phyloP scores from a whole-genome alignment of 2,113 vertebrate species.

The Alethe diademata region DNA sequence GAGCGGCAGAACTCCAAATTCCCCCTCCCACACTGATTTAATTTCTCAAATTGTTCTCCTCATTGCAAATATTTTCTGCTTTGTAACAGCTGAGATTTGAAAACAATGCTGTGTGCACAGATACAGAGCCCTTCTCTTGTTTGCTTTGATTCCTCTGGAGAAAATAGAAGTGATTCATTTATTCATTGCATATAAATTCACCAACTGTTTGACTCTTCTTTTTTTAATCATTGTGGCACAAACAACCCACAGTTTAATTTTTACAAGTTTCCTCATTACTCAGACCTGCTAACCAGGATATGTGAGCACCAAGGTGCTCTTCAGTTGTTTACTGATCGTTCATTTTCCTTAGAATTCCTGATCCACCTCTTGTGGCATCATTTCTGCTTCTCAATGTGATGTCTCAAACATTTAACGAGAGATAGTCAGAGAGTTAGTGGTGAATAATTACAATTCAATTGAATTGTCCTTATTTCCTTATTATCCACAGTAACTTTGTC shows the following conservation, averaged over 20 bases:
- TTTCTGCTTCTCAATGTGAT: neutral
- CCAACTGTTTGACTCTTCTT: constrained; percentile 31
- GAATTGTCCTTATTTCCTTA: neutral
- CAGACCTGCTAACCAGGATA: neutral
- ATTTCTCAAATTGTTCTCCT: neutral
- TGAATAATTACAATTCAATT: neutral
- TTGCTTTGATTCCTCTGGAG: constrained; percentile 14
- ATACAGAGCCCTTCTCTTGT: neutral
- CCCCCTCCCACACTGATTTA: neutral
- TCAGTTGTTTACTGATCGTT: neutral
- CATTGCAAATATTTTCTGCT: constrained; percentile 19
- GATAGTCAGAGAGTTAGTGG: neutral
- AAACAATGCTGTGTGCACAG: neutral
- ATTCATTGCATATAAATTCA: constrained; percentile 21
- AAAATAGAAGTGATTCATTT: constrained; percentile 46
- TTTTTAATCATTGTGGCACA: neutral
- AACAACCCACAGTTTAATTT: constrained; percentile 12
- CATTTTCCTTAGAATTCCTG: neutral
- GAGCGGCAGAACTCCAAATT: neutral
- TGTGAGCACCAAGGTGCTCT: neutral
- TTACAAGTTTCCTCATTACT: neutral
- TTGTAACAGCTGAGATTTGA: constrained; percentile 20
- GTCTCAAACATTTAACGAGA: neutral
- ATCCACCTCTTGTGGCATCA: neutral
- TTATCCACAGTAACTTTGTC: neutral